These are phyloP conservation scores for Apodemus speciosus DNA, from an alignment of 2,113 vertebrate genomes.

Conservation along the genomic window DNA sequence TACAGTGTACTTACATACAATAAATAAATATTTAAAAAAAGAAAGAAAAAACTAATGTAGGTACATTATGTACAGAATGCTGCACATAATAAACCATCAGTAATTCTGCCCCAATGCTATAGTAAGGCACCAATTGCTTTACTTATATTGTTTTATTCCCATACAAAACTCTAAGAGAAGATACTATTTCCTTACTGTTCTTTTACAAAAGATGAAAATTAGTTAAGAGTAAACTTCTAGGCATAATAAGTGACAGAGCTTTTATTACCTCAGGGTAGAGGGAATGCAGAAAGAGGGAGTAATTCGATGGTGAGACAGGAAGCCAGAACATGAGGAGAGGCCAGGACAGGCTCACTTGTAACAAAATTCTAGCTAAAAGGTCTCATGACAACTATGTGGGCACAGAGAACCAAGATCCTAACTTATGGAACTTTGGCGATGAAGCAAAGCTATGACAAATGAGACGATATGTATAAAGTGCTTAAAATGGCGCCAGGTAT, in stretches of 20 bases:
- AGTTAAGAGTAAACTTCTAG: background rate
- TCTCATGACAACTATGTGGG: background rate
- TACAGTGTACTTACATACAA: no score
- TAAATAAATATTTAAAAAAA: no score
- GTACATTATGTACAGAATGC: background rate
- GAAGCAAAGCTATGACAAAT: background rate
- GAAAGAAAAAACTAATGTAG: background rate
- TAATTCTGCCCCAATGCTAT: background rate
- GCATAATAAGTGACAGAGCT: background rate
- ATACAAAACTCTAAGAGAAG: slow-evolving; percentile 20
- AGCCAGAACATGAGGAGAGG: background rate
- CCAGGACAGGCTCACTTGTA: background rate
- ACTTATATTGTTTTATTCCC: background rate
- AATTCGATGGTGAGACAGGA: background rate
- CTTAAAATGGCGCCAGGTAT: background rate
- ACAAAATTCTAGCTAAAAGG: background rate
- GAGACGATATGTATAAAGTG: background rate
- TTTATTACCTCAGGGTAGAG: background rate
- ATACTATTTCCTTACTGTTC: slow-evolving; percentile 4
- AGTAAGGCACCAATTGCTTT: background rate
- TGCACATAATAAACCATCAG: background rate
- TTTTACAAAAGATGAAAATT: slow-evolving; percentile 19
- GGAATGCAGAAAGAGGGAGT: background rate
- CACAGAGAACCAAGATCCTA: background rate
- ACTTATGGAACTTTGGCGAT: background rate